Percentiles rank a stretch among this genome's conserved stretches.
Evolutionary conservation across 2,113 vertebrate genomes (phyloP).

Genomic region (Lagenorhynchus albirostris): DNA sequence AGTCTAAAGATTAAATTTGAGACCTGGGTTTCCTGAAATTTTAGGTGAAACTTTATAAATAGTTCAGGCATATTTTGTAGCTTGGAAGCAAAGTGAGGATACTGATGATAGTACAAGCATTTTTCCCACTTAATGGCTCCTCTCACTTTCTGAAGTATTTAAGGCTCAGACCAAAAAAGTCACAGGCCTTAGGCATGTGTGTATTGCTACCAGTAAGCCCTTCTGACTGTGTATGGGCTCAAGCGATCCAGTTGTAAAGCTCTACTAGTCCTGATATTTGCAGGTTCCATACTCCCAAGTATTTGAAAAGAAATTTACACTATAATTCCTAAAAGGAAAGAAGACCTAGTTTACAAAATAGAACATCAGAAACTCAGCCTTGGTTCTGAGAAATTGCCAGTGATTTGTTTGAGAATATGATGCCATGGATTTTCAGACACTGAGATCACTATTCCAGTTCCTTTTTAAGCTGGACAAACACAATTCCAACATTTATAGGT

Average conservation of each 20-base stretch:
- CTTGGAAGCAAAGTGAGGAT: neutral
- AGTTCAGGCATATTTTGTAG: neutral
- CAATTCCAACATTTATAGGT: conserved; percentile 30
- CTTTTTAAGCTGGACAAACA: conserved; percentile 45
- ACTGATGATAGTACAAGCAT: neutral
- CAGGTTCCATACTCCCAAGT: neutral
- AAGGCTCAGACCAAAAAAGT: neutral
- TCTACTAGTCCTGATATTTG: neutral
- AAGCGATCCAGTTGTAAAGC: neutral
- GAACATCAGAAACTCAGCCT: neutral
- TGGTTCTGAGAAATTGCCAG: neutral
- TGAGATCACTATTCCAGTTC: conserved; percentile 56
- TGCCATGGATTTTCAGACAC: conserved; percentile 57
- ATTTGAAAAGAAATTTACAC: neutral
- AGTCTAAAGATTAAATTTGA: neutral
- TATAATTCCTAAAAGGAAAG: neutral
- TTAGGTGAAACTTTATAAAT: neutral
- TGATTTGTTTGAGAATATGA: conserved; percentile 66
- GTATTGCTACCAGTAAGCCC: neutral
- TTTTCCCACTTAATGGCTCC: neutral
- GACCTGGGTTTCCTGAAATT: neutral
- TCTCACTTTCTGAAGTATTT: neutral
- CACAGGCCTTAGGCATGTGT: too few species aligned
- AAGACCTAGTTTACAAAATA: neutral
- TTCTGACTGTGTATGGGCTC: neutral